Evolutionary conservation across 1,140 invertebrate species (phyloP), one percentile per base, ranked within the genome.

Genomic region (Pseudomyrmex pallidus): DNA sequence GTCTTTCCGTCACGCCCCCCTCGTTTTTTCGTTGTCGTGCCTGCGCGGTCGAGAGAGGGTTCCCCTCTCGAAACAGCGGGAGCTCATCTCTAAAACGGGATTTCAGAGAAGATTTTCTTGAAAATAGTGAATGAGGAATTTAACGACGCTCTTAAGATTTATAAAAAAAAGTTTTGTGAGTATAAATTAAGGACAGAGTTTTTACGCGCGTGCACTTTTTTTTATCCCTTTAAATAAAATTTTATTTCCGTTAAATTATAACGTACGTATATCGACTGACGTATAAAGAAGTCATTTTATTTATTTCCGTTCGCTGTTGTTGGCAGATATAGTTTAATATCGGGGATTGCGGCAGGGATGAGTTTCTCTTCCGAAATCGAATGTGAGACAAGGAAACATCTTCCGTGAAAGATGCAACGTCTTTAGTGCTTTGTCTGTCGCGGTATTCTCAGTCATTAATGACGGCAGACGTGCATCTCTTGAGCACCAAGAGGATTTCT

Each of bases 381-480:
- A 78, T 50, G 48, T 54, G 5, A 77, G 74, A 22, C 15, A 70
- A 50, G 66, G 56, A 70, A 67, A 80, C n/a, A 72, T 59, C 72
- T 72, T 15, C 76, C 22, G 17, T 56, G 54, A 70, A 59, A 59
- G 54, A 70, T 44, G 54, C 76, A 12, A 48, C 76, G 76, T 78
- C 64, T 35, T 78, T 57, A 77, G 56, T 70, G 56, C 63, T 70
- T 64, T 17, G 64, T 64, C 35, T 25, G 63, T n/a, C 44, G 35
- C 83, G 57, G 54, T 63, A 70, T 77, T 70, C 70, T 72, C 66
- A 77, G 66, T 67, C 61, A 59, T 67, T 82, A 85, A 66, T 63
- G 52, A 85, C 15, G 50, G 8, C 13, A 63, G 78, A 86, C 64
- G 74, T 67, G 67, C 62, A 82, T 86, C 59, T 52, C 54, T 35